phyloP scores from a whole-genome alignment of 2,888 invertebrate genomes.

The Rotaria macrura region DNA sequence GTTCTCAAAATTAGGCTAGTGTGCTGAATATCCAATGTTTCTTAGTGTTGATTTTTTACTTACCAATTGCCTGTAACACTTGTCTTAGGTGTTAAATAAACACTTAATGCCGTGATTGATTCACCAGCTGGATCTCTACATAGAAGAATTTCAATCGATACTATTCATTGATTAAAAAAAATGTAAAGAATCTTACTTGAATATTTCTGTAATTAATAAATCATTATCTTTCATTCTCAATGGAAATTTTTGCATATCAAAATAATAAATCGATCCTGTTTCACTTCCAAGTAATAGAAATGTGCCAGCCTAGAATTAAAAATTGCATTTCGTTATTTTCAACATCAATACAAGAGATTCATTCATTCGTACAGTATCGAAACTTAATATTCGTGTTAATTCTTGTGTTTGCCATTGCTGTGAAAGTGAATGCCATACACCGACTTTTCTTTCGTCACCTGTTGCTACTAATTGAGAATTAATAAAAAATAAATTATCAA shows the following conservation, averaged over 20 bases:
- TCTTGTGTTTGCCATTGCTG: constrained; percentile 76
- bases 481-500: constrained; percentile 90
- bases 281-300: constrained; percentile 85
- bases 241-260: constrained; percentile 98
- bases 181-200: constrained; percentile 58
- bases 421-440: constrained; percentile 98
- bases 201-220: constrained; percentile 84
- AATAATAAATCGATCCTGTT: constrained; percentile 90
- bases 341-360: not conserved
- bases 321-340: not conserved
- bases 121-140: constrained; percentile 73
- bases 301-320: constrained; percentile 62
- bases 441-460: constrained; percentile 65
- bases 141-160: not conserved
- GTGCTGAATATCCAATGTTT: too few relatives aligned
- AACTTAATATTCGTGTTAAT: constrained; percentile 30
- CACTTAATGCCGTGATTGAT: constrained; percentile 90
- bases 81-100: constrained; percentile 95
- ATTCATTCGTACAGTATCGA: not conserved
- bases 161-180: too few relatives aligned
- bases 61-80: constrained; percentile 54
- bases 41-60: too few relatives aligned
- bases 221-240: constrained; percentile 97
- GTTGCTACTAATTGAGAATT: constrained; percentile 92
- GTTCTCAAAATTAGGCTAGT: too few relatives aligned